Conservation (phyloP, 1,140 invertebrate species). For the Heliconius congener region DNA sequence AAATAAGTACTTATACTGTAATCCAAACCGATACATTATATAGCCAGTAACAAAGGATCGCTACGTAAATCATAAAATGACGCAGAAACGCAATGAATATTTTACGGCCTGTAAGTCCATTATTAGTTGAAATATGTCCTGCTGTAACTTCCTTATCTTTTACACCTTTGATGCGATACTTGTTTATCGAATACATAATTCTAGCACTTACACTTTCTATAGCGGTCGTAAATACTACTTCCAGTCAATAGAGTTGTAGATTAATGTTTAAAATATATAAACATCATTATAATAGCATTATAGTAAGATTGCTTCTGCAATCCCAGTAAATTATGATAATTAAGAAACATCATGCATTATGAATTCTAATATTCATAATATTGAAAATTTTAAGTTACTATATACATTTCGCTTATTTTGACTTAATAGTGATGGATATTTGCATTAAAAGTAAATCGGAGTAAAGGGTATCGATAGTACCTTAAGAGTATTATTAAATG, state of each 20-base stretch:
- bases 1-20: neutral
- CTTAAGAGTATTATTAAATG: neutral
- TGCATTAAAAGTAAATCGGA: neutral
- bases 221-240: conserved; percentile 26
- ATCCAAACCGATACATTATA: neutral
- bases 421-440: neutral
- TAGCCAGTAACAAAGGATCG: conserved; percentile 16
- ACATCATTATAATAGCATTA: conserved; percentile 1
- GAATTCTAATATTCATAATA: neutral
- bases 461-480: neutral
- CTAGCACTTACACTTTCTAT: conserved; percentile 40
- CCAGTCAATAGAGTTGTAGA: conserved; percentile 12
- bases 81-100: conserved; percentile 36
- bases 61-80: conserved; percentile 28
- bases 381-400: neutral
- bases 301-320: neutral
- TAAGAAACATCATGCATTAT: neutral
- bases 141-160: conserved; percentile 34
- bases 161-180: conserved; percentile 20
- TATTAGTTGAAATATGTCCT: conserved; percentile 37
- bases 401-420: too few relatives aligned
- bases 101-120: conserved; percentile 35
- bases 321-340: neutral
- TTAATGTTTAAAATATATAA: conserved; percentile 5
- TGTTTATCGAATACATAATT: conserved; percentile 24